Percentiles rank a stretch among this genome's conserved stretches.
Conservation (phyloP, 2,888 invertebrate genomes). For the Salticus scenicus region DNA sequence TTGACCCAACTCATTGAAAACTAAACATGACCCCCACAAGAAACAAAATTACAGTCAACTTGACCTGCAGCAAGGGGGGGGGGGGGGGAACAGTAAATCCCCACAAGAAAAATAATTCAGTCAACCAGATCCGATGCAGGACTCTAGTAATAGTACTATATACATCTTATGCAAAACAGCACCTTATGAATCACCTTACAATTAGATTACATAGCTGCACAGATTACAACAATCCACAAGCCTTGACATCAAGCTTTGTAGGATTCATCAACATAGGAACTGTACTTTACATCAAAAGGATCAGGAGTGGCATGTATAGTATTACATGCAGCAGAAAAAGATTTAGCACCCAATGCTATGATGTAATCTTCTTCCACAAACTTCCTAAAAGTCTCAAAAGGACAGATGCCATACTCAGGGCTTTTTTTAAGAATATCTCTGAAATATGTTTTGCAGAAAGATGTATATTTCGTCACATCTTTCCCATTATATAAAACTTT, state of each 20-base stretch:
- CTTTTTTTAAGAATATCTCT: slow-evolving; percentile 75
- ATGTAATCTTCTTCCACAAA: slow-evolving; percentile 93
- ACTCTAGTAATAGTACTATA: too few relatives aligned
- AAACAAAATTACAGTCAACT: too few relatives aligned
- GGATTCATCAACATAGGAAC: slow-evolving; percentile 59
- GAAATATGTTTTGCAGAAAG: slow-evolving; percentile 81
- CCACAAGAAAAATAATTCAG: too few relatives aligned
- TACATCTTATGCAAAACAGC: too few relatives aligned
- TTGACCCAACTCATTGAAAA: too few relatives aligned
- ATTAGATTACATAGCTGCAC: slow-evolving; percentile 8
- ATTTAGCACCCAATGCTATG: slow-evolving; percentile 86
- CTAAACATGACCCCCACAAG: too few relatives aligned
- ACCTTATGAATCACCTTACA: too few relatives aligned
- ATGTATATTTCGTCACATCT: slow-evolving; percentile 87
- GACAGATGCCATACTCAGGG: slow-evolving; percentile 80
- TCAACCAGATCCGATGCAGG: too few relatives aligned
- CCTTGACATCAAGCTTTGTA: slow-evolving; percentile 34
- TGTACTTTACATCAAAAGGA: slow-evolving; percentile 57
- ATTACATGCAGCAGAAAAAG: slow-evolving; percentile 84
- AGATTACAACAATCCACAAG: neutral
- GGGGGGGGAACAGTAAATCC: too few relatives aligned
- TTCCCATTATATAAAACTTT: slow-evolving; percentile 89
- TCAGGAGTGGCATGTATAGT: slow-evolving; percentile 39
- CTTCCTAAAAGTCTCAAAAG: slow-evolving; percentile 89
- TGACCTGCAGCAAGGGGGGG: too few relatives aligned